Conservation (phyloP, 2,797 vertebrate genomes). For the Myiothlypis chrysogaster region DNA sequence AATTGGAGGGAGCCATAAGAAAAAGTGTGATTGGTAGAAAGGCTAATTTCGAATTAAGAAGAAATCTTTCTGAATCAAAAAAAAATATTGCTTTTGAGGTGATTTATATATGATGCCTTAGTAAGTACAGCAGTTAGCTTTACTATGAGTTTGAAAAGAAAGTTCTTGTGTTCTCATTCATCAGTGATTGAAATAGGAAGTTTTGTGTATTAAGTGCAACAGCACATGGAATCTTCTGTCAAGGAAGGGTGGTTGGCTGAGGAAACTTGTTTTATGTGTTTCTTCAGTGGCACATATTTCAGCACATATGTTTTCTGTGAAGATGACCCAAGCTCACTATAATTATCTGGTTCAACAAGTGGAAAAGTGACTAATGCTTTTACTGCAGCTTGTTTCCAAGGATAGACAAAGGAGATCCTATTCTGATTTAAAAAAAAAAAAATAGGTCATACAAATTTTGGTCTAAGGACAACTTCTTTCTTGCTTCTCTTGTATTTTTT, state of each 20-base stretch:
- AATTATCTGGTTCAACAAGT: conserved; percentile 20
- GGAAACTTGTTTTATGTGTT: neutral
- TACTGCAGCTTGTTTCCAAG: neutral
- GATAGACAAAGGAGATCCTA: conserved; percentile 12
- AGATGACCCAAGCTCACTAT: neutral
- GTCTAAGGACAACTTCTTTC: neutral
- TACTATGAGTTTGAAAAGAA: neutral
- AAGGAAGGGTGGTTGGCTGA: neutral
- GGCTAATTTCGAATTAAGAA: neutral
- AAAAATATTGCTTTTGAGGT: neutral
- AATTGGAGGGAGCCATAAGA: neutral
- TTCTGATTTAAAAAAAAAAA: neutral
- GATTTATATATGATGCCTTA: neutral
- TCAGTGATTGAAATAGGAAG: neutral
- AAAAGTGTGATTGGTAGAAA: neutral
- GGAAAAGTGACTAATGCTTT: conserved; percentile 8
- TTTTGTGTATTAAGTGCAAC: neutral
- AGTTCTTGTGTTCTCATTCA: neutral
- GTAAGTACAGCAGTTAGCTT: neutral
- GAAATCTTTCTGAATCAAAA: neutral
- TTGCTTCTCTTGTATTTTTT: neutral
- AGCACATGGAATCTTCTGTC: neutral
- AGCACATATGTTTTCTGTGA: neutral
- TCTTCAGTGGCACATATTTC: neutral
- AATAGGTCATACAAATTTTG: neutral